Base-by-base conservation (phyloP, 2,113 vertebrate genomes). In the Sylvietta virens region DNA sequence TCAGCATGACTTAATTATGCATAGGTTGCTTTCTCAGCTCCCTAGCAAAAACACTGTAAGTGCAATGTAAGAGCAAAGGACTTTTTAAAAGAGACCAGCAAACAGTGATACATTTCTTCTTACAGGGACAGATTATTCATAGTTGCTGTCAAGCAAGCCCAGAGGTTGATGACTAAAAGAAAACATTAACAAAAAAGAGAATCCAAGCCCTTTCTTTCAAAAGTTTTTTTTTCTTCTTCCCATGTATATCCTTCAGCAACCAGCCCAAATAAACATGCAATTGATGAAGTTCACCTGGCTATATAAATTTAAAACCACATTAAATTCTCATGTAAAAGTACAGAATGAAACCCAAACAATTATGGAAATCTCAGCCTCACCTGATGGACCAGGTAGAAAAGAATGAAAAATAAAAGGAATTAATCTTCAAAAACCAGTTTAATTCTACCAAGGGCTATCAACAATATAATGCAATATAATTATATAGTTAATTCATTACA, bases 151-250 rank as follows among this genome's bases (percentile, higher is more conserved):
- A 86, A 88, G 61, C 48, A 71, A 94, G 85, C 47, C 61, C 78
- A 88, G 64, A 72, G 67, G 77, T 33, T 71, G 81, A 85, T 95
- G 88, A 94, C 88, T 86, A 81, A 96, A 95, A 91, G n/a, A 67
- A 57, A 51, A 30, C 33, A 77, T 42, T 87, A 94, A 93, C 60
- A 94, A 95, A 90, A 57, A 1, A 94, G 64, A 73, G 83, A 95
- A 27, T 44, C 30, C 47, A 88, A 86, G n/a, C 69, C 44, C n/a
- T 81, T 90, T 93, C 54, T 89, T 96, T 92, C 57, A 73, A 50
- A 80, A 83, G 13, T 30, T 88, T 95, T 92, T 81, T 77, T 93
- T 92, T 95, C 67, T 94, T 90, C 66, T 81, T 92, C 80, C 76
- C 90, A 86, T 84, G n/a, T 12, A 23, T 44, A 84, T 78, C 66